phyloP scores from a whole-genome alignment of 2,888 invertebrate genomes.

The Clepsis dumicolana region DNA sequence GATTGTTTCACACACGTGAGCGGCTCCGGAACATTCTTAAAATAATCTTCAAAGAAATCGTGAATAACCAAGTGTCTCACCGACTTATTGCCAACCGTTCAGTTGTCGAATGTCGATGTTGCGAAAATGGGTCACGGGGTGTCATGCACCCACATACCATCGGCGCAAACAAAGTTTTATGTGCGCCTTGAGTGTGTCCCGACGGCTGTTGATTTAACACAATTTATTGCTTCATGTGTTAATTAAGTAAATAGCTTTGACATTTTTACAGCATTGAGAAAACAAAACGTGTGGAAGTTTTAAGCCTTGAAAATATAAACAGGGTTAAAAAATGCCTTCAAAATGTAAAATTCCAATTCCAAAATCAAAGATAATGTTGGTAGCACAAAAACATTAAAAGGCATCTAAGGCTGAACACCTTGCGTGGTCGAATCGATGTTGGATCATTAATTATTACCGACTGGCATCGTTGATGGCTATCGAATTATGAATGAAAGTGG shows the following conservation, averaged over 20 bases:
- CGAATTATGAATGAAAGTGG: slow-evolving; percentile 64
- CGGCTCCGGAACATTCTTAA: slow-evolving; percentile 51
- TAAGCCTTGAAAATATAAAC: not conserved
- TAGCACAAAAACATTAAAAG: not conserved
- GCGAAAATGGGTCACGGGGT: slow-evolving; percentile 80
- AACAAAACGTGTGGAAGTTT: not conserved
- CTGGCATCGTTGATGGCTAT: slow-evolving; percentile 16
- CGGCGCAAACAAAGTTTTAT: slow-evolving; percentile 64
- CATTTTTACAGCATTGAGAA: slow-evolving; percentile 17
- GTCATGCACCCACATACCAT: slow-evolving; percentile 73
- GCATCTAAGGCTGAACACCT: not conserved
- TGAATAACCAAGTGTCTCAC: slow-evolving; percentile 65
- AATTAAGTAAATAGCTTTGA: slow-evolving; percentile 18
- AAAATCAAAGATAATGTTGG: not conserved
- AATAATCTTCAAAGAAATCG: slow-evolving; percentile 66
- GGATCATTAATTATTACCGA: slow-evolving; percentile 24
- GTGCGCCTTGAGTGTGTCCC: slow-evolving; percentile 17
- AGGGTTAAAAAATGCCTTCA: not conserved
- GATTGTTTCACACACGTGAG: slow-evolving; percentile 24
- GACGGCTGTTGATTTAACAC: slow-evolving; percentile 24
- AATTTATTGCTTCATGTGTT: slow-evolving; percentile 21
- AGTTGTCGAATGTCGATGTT: slow-evolving; percentile 73
- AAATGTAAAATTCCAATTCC: not conserved
- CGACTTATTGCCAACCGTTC: slow-evolving; percentile 71
- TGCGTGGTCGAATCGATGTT: slow-evolving; percentile 19